Evolutionary conservation across 2,888 invertebrate species (phyloP).

Genomic region (Syrphus vitripennis): DNA sequence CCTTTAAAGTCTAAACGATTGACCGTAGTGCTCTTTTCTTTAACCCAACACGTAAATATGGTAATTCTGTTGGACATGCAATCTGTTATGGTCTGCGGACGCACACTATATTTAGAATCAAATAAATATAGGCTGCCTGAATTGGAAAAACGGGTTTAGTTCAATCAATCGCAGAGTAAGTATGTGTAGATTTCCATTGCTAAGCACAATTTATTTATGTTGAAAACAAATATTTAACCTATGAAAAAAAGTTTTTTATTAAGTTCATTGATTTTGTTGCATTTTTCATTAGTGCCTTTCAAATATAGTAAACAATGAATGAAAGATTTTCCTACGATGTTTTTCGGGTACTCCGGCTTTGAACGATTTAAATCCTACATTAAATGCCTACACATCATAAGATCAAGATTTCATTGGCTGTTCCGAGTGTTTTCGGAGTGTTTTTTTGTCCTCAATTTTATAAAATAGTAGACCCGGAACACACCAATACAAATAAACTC

Average conservation of each 20-base stretch:
- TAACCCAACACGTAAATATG: conserved; percentile 7
- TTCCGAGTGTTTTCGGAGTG: no score
- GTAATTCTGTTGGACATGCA: conserved; percentile 59
- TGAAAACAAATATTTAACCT: background rate
- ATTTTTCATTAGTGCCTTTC: no score
- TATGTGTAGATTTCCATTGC: background rate
- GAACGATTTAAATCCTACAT: no score
- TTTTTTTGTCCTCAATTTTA: no score
- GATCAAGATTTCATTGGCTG: no score
- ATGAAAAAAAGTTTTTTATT: background rate
- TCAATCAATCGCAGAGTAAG: conserved; percentile 30
- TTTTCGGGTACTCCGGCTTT: no score
- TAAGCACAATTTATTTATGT: background rate
- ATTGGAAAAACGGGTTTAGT: background rate
- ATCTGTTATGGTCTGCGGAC: conserved; percentile 25
- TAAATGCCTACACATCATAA: no score
- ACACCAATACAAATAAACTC: no score
- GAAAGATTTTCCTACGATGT: no score
- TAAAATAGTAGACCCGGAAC: no score
- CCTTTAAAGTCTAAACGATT: conserved; percentile 41
- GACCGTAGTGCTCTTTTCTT: background rate
- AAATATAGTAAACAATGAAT: no score
- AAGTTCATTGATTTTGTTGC: background rate
- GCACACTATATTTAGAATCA: conserved; percentile 49
- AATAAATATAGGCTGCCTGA: background rate